Evolutionary conservation across 1,140 invertebrate species (phyloP), one percentile per base, ranked within the genome.

Genomic region (Calycopis cecrops): DNA sequence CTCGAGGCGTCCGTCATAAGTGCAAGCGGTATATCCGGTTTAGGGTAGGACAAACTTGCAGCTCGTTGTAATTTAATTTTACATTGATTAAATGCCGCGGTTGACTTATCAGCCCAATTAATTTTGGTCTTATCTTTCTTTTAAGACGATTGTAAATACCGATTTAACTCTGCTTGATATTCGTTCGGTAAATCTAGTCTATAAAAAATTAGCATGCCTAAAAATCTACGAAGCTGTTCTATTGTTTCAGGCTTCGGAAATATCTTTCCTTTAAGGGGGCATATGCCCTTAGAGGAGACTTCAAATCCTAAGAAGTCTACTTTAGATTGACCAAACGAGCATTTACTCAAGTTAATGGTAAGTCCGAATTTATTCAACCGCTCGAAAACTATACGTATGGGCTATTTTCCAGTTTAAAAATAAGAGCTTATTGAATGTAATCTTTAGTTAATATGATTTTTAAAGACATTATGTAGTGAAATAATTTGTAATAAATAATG

Each of bases 241-340:
- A 56, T 34, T 11, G 49, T 58, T 35, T 52, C 35, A 11, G 56
- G 49, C 21, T 35, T 52, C 9, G 49, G 56, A 48, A 52, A 58
- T 9, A 58, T 35, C 44, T 51, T 58, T 18, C 18, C 34, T 9
- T 52, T 18, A 4, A 58, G 33, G 14, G 49, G 56, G 7, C 49
- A 21, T 48, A 58, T 52, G 21, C 49, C 56, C 1, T 34, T 10
- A n/a, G 10, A 11, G 9, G 48, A 47, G 14, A 57, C 55, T 35
- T 51, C 21, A 37, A 48, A 52, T 18, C 56, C 56, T 52, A 58
- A 58, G 38, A 56, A 56, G 35, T 56, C 35, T 9, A 56, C 37
- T 38, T 56, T 48, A n/a, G 16, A 10, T 14, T 56, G 16, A 18
- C 54, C 54, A 34, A 56, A 56, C 21, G 35, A 38, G 35, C 54